Evolutionary conservation across 2,797 vertebrate species (phyloP), one percentile per base, ranked within the genome.

Genomic region (Alosa sapidissima): DNA sequence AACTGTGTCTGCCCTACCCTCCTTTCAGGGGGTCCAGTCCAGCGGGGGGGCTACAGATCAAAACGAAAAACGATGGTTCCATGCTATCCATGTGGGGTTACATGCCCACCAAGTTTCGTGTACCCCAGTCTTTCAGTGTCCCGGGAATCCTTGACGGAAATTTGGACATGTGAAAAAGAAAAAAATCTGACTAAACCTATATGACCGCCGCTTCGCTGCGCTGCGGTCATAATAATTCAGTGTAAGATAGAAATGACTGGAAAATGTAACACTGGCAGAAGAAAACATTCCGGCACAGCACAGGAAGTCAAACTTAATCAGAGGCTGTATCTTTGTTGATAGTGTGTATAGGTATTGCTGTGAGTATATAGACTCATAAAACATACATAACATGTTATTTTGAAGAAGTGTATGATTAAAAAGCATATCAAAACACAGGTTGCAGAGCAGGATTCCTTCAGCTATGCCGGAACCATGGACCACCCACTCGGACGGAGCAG

Each of bases 401-500:
- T 41, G 41, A 89, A 92, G 5, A 68, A 5, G 78, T 65, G 83
- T 0, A n/a, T 75, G 33, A 36, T 13, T 16, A 36, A 72, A 72
- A 5, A 14, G 28, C 33, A 41, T 72, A 14, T 41, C 11, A 36
- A 72, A 41, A 14, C 41, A 13, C 28, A 78, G 72, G 72, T 78
- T 78, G 41, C 36, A 78, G 41, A 45, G 72, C 72, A 78, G 0
- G 89, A 91, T 41, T 3, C 52, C 41, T 72, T 82, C 6, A 8
- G 3, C 0, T 45, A 75, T 16, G 8, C 83, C 45, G 6, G 72
- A 78, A 21, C 92, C 96, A 91, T 95, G 95, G 24, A 81, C 86
- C 21, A 93, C 93, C 87, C 94, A 49, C 84, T 91, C 90, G 0
- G 95, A 96, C 41, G 33, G 16, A 72, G 3, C 7, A 5, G 2